Percentiles rank a stretch among this genome's conserved stretches.
phyloP scores from a whole-genome alignment of 2,888 invertebrate genomes.

The Drosophila prostipennis region DNA sequence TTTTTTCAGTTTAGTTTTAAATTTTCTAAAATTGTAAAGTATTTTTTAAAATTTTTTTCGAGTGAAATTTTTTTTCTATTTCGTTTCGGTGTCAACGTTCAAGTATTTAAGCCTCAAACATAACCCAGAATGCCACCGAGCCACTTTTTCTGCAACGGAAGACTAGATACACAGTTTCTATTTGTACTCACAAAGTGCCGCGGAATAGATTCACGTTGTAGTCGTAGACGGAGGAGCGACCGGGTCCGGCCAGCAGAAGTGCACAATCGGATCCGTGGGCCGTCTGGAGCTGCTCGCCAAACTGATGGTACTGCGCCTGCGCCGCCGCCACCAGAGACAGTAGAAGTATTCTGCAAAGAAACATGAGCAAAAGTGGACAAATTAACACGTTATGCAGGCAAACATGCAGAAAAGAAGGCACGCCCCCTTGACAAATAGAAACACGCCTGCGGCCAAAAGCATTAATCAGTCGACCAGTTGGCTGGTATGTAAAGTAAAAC shows the following conservation, averaged over 20 bases:
- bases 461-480: conserved; percentile 45
- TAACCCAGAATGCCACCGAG: conserved; percentile 52
- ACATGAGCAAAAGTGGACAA: conserved; percentile 20
- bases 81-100: conserved; percentile 46
- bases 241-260: conserved; percentile 90
- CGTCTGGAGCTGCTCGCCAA: conserved; percentile 79
- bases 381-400: conserved; percentile 29
- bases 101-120: conserved; percentile 58
- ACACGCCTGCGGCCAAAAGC: conserved; percentile 40
- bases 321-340: conserved; percentile 49
- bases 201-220: conserved; percentile 93
- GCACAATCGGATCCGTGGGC: conserved; percentile 89
- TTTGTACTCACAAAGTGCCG: conserved; percentile 90
- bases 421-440: conserved; percentile 37
- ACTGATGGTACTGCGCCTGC: conserved; percentile 81
- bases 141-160: conserved; percentile 6
- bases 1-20: no score
- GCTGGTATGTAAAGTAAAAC: neutral
- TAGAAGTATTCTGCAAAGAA: conserved; percentile 80
- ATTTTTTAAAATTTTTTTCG: no score
- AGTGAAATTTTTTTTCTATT: conserved; percentile 3
- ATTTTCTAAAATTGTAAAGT: no score
- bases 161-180: conserved; percentile 39
- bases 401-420: conserved; percentile 9
- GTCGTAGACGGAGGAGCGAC: conserved; percentile 92